Conservation (phyloP, 1,140 invertebrate species). For the Macrosteles quadrilineatus region DNA sequence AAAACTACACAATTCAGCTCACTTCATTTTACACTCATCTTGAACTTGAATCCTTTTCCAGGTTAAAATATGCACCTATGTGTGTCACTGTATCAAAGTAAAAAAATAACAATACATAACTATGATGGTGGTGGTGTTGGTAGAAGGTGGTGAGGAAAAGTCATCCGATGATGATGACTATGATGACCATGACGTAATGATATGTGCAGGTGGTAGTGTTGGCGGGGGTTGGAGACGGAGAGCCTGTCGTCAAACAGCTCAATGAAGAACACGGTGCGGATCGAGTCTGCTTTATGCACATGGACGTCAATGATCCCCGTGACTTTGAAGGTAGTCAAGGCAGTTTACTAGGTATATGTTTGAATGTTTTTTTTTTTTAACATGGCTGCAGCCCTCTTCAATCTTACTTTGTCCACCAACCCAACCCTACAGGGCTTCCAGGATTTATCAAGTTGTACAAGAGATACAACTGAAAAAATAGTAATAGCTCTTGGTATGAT, state of each 20-base stretch:
- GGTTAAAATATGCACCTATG: neutral
- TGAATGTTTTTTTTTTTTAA: no score
- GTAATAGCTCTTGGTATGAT: no score
- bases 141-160: neutral
- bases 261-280: constrained; percentile 33
- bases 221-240: constrained; percentile 28
- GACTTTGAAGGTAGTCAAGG: constrained; percentile 39
- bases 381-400: no score
- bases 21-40: neutral
- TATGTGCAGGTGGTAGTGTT: constrained; percentile 33
- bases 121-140: neutral
- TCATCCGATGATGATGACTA: neutral
- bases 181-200: neutral
- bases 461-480: no score
- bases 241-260: constrained; percentile 30
- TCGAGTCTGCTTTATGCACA: constrained; percentile 29
- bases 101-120: neutral
- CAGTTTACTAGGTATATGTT: no score
- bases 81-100: neutral
- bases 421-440: no score
- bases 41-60: no score
- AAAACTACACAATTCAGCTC: no score
- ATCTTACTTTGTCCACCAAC: no score
- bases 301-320: constrained; percentile 30
- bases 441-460: no score